Base-by-base conservation (phyloP, 2,888 invertebrate species). In the Nemotelus pantherinus region DNA sequence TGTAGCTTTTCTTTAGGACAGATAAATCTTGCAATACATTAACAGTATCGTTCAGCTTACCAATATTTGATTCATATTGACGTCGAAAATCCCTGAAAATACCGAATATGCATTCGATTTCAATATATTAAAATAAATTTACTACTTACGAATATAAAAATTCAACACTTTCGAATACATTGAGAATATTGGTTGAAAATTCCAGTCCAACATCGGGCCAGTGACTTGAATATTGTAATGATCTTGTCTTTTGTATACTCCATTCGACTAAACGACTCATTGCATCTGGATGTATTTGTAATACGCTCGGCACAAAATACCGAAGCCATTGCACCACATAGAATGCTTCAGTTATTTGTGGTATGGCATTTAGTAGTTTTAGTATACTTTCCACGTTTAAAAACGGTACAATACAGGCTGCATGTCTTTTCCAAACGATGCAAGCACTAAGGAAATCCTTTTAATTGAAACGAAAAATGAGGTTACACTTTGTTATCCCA, bases 171-270 rank as follows among this genome's bases (percentile, higher is more conserved):
- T 85, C 84, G 74, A 85, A 87, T 25, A 87, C 86, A 44, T 83
- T 83, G 3, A 83, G 79, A 7, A 87, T 84, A 82, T 86, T 85
- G 2, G 84, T 84, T 0, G 84, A 82, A 80, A 87, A 87, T 79
- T 87, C 87, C n/a, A 87, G 79, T 1, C 87, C 87, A 79, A 87
- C 85, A 53, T 86, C 85, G 3, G 87, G 87, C 87, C 87, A 87
- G 80, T 84, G 83, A 9, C 84, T 83, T 3, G 84, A 83, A 70
- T 83, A 85, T 81, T 87, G 87, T 39, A 88, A 79, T 6, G 84
- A 83, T 41, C 85, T 82, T 2, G 85, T 86, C 79, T 85, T 85
- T 72, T 85, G 82, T 77, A 86, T 84, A 77, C 85, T 84, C 87
- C 87, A 87, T 53, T 87, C 85, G 2, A 86, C 84, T 7, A 87